These are phyloP conservation scores for Agrypnus murinus DNA, from an alignment of 2,888 invertebrate genomes.

Conservation along the genomic window DNA sequence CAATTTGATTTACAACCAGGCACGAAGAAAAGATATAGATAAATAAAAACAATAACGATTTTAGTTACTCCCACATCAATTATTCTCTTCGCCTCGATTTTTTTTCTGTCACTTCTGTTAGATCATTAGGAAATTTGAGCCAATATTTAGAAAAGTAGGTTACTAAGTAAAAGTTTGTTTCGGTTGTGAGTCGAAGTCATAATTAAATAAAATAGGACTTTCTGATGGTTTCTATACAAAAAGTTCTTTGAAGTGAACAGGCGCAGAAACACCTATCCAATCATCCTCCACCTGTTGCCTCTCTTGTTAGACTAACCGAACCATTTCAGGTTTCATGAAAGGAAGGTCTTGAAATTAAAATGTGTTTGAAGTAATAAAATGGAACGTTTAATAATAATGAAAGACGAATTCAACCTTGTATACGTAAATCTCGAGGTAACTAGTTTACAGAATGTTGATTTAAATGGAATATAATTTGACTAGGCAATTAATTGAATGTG, in stretches of 20 bases:
- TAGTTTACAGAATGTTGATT: background rate
- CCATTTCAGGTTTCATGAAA: background rate
- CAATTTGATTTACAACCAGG: no score
- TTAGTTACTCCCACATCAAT: no score
- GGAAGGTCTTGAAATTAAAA: background rate
- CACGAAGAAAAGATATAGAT: no score
- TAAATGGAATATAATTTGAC: background rate
- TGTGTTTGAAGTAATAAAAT: background rate
- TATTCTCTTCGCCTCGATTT: no score
- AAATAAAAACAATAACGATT: no score
- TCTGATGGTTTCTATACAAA: background rate
- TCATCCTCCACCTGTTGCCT: conserved; percentile 23
- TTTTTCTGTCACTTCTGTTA: no score
- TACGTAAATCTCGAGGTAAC: background rate
- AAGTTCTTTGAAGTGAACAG: conserved; percentile 19
- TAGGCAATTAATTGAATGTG: conserved; percentile 2
- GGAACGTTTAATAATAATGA: no score
- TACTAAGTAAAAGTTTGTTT: background rate
- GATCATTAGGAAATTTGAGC: no score
- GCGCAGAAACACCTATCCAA: conserved; percentile 17
- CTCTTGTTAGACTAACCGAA: background rate
- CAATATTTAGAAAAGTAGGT: background rate
- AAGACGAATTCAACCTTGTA: background rate
- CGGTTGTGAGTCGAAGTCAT: conserved; percentile 1
- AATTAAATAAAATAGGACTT: conserved; percentile 15